Evolutionary conservation across 92 coral and sea anemone genomes (phyloP).

Genomic region (Porites divaricata): DNA sequence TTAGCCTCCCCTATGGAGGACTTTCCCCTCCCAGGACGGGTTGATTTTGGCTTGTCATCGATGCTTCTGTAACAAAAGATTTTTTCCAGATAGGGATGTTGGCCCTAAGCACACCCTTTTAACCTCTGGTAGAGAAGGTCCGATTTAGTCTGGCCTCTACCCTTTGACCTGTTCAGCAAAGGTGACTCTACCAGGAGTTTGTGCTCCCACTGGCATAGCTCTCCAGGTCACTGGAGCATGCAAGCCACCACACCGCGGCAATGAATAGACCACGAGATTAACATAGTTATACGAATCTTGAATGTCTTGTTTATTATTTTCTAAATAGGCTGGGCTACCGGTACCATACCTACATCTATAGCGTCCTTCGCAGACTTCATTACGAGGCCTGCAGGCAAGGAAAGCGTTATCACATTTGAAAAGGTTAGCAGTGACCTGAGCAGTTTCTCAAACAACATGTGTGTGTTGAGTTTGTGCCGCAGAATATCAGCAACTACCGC

Average conservation of each 20-base stretch:
- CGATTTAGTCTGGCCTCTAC: slow-evolving; percentile 20
- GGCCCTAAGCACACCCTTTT: neutral
- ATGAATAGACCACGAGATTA: neutral
- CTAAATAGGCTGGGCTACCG: slow-evolving; percentile 80
- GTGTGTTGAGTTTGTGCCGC: neutral
- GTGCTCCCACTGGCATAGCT: slow-evolving; percentile 34
- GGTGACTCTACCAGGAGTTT: slow-evolving; percentile 53
- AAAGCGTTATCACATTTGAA: slow-evolving; percentile 73
- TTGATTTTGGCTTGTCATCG: neutral
- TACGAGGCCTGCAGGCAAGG: slow-evolving; percentile 62
- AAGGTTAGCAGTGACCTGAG: slow-evolving; percentile 53
- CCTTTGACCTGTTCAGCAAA: slow-evolving; percentile 41
- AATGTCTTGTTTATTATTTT: neutral
- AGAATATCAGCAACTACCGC: too few relatives aligned
- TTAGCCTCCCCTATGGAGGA: neutral
- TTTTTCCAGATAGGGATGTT: neutral
- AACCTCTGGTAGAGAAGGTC: slow-evolving; percentile 12
- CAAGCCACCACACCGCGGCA: slow-evolving; percentile 8
- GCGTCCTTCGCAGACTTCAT: slow-evolving; percentile 91
- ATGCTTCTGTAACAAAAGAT: neutral
- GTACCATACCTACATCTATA: slow-evolving; percentile 69
- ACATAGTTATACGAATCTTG: neutral
- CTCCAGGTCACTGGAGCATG: slow-evolving; percentile 25
- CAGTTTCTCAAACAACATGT: neutral
- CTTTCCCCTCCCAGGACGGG: neutral